These are phyloP conservation scores for Tridacna gigas DNA, from an alignment of 2,888 invertebrate genomes.

Conservation along the genomic window DNA sequence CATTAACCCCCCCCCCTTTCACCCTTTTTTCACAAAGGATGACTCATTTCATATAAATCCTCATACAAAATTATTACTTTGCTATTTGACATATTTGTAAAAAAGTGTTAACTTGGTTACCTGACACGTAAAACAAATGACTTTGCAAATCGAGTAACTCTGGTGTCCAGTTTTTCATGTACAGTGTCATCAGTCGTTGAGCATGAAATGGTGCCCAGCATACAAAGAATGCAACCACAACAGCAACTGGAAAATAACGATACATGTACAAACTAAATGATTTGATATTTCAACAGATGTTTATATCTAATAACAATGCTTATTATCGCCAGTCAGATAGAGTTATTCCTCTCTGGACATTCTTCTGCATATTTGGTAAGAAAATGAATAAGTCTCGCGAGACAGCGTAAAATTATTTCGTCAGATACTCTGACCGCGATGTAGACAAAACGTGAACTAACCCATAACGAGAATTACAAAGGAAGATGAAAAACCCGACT, in stretches of 20 bases:
- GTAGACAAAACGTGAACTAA: too few species aligned
- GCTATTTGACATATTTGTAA: neutral
- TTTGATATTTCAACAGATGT: neutral
- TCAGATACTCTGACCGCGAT: too few species aligned
- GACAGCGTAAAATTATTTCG: too few species aligned
- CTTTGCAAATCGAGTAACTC: constrained; percentile 82
- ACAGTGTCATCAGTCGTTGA: constrained; percentile 91
- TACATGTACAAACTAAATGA: neutral
- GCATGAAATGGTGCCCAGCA: constrained; percentile 97
- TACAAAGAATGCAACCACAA: constrained; percentile 96
- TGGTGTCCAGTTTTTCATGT: constrained; percentile 82
- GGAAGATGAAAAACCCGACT: too few species aligned
- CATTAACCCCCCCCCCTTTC: too few species aligned
- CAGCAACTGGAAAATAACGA: constrained; percentile 90
- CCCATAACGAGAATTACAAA: too few species aligned
- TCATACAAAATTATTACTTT: neutral
- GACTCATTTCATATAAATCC: neutral
- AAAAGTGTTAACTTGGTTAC: constrained; percentile 66
- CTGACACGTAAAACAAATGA: constrained; percentile 84
- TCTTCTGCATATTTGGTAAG: too few species aligned
- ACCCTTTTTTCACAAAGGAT: neutral
- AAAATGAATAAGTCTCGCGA: too few species aligned
- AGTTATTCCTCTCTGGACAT: too few species aligned
- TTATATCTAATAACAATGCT: too few species aligned
- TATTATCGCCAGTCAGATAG: too few species aligned